Percentiles rank a stretch among this genome's conserved stretches.
phyloP scores from a whole-genome alignment of 2,888 invertebrate genomes.

The Nipponacmea schrenckii region DNA sequence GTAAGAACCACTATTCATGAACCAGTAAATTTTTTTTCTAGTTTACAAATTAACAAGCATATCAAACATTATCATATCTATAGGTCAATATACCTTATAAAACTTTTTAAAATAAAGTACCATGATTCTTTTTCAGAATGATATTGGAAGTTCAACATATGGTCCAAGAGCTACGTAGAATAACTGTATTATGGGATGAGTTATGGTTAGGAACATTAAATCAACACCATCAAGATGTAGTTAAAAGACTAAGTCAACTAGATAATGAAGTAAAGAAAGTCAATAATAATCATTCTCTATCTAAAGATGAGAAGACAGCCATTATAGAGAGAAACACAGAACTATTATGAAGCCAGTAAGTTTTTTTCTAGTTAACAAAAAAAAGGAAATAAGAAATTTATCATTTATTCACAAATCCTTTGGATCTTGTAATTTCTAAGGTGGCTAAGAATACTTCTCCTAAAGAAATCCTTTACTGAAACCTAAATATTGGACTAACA shows the following conservation, averaged over 20 bases:
- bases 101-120: too few species aligned
- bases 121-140: slow-evolving; percentile 72
- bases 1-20: neutral
- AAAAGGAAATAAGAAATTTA: too few species aligned
- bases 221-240: slow-evolving; percentile 75
- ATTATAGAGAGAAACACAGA: slow-evolving; percentile 85
- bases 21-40: too few species aligned
- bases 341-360: slow-evolving; percentile 85
- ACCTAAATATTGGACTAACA: too few species aligned
- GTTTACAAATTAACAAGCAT: too few species aligned
- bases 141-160: slow-evolving; percentile 90
- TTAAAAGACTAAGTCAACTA: slow-evolving; percentile 79
- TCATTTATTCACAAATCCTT: too few species aligned
- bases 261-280: slow-evolving; percentile 85
- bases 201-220: slow-evolving; percentile 82
- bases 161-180: slow-evolving; percentile 89
- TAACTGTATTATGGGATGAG: slow-evolving; percentile 79
- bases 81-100: too few species aligned
- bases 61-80: neutral
- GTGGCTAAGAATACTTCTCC: too few species aligned
- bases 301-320: slow-evolving; percentile 78
- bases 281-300: slow-evolving; percentile 78
- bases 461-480: too few species aligned
- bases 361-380: slow-evolving; percentile 26
- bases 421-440: too few species aligned